phyloP scores from a whole-genome alignment of 1,140 invertebrate species.

The Diplogasteroides magnus region DNA sequence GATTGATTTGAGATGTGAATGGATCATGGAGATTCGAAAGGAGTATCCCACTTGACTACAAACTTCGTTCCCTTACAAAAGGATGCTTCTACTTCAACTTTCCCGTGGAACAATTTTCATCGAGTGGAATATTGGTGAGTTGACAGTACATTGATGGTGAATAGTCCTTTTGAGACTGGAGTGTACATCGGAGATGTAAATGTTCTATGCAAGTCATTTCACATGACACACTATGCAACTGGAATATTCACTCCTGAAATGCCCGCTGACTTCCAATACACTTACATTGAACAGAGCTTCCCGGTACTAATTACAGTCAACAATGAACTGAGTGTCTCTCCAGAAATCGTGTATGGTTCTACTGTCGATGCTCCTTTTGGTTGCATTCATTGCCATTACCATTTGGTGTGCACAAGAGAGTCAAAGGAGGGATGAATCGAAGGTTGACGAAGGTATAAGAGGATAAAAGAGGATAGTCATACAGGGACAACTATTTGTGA shows the following conservation, averaged over 20 bases:
- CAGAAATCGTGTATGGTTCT: neutral
- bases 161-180: neutral
- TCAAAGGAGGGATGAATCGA: neutral
- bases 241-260: slow-evolving; percentile 29
- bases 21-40: neutral
- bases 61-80: slow-evolving; percentile 21
- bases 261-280: slow-evolving; percentile 22
- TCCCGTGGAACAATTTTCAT: slow-evolving; percentile 11
- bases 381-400: neutral
- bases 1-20: slow-evolving; percentile 2
- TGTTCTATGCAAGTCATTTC: slow-evolving; percentile 16
- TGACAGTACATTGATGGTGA: neutral
- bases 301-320: slow-evolving; percentile 2
- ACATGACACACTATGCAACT: slow-evolving; percentile 31
- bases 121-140: slow-evolving; percentile 12
- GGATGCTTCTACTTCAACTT: slow-evolving; percentile 28
- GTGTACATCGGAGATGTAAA: slow-evolving; percentile 9
- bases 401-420: neutral
- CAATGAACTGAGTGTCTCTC: neutral
- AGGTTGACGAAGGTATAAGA: too few relatives aligned
- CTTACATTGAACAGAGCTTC: slow-evolving; percentile 10
- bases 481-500: slow-evolving; percentile 44
- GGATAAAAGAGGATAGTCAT: neutral
- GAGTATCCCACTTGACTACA: slow-evolving; percentile 17
- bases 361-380: neutral